Evolutionary conservation across 2,888 invertebrate species (phyloP).

Genomic region (Dolichomitus sp.): DNA sequence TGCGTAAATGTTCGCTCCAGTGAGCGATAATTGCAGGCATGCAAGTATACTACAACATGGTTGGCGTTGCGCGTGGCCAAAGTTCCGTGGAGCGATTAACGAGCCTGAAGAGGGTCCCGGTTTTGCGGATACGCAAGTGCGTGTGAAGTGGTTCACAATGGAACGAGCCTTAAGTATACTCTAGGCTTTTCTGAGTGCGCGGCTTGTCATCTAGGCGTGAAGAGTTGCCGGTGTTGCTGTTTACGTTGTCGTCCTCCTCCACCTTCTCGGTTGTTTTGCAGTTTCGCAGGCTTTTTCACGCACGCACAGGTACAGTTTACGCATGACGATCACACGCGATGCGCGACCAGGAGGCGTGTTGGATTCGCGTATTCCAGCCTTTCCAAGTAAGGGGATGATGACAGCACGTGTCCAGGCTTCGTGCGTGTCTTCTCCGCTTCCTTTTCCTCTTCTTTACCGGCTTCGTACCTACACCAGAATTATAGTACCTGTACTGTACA

Average conservation of each 20-base stretch:
- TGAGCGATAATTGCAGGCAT: constrained; percentile 3
- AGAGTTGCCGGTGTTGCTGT: constrained; percentile 46
- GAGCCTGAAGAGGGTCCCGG: constrained; percentile 46
- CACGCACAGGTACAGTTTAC: constrained; percentile 45
- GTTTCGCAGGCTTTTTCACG: constrained; percentile 58
- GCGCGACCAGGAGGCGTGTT: constrained; percentile 5
- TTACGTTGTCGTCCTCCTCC: constrained; percentile 6
- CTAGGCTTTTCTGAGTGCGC: constrained; percentile 25
- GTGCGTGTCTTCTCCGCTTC: constrained; percentile 23
- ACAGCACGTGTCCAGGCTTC: constrained; percentile 45
- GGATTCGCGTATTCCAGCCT: constrained; percentile 41
- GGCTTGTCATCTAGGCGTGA: constrained; percentile 64
- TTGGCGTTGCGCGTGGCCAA: constrained; percentile 45
- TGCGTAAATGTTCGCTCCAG: background rate
- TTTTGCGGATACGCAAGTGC: constrained; percentile 54
- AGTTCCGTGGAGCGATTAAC: constrained; percentile 56
- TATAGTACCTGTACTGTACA: constrained; percentile 16
- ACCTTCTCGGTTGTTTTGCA: constrained; percentile 23
- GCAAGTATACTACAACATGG: background rate
- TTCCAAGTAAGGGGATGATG: constrained; percentile 17
- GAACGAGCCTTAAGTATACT: background rate
- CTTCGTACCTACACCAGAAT: constrained; percentile 19
- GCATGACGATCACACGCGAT: constrained; percentile 61
- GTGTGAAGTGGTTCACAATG: constrained; percentile 64
- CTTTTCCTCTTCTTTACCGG: constrained; percentile 12